phyloP scores from a whole-genome alignment of 2,797 vertebrate genomes.

The Allobates femoralis region DNA sequence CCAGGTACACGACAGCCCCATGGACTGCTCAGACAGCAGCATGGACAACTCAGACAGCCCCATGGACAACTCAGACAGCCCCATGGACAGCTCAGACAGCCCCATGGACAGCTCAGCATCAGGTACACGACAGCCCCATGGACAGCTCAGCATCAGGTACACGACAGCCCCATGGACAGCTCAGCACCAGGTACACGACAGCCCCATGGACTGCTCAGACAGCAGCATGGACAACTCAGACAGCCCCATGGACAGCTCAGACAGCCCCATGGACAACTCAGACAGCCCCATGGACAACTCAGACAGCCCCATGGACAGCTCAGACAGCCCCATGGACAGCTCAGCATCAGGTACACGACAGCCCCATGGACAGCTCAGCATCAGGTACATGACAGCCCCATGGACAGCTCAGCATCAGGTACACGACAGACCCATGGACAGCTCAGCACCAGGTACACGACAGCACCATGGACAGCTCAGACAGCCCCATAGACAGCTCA shows the following conservation, averaged over 20 bases:
- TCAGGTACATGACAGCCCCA: not conserved
- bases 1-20: not conserved
- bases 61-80: not conserved
- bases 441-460: not conserved
- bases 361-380: not conserved
- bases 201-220: not conserved
- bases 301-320: not conserved
- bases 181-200: not conserved
- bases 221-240: not conserved
- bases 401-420: not conserved
- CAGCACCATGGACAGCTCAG: not conserved
- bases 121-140: not conserved
- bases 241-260: too few relatives aligned
- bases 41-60: not conserved
- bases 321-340: not conserved
- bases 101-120: not conserved
- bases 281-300: not conserved
- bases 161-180: not conserved
- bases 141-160: not conserved
- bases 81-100: too few relatives aligned
- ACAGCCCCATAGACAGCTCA: not conserved
- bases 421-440: not conserved
- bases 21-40: not conserved
- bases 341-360: not conserved
- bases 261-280: too few relatives aligned